Evolutionary conservation across 2,888 invertebrate species (phyloP).

Genomic region (Dryomyza anilis): DNA sequence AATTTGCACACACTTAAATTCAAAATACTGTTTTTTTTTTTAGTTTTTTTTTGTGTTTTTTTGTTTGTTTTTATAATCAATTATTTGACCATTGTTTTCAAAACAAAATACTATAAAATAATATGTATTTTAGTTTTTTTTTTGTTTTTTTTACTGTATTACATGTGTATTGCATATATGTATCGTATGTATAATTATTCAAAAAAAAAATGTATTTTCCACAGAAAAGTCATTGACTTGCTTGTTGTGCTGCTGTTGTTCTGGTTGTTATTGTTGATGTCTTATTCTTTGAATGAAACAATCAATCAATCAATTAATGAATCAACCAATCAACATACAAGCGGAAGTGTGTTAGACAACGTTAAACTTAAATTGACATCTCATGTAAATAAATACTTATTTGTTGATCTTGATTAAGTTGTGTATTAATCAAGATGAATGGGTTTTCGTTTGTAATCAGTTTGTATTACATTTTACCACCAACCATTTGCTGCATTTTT

Average conservation of each 20-base stretch:
- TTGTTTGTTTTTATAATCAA: no score
- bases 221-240: background rate
- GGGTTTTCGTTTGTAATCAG: no score
- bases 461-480: constrained; percentile 43
- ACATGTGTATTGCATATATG: constrained; percentile 12
- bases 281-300: constrained; percentile 31
- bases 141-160: background rate
- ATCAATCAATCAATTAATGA: no score
- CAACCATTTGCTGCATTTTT: constrained; percentile 38
- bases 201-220: background rate
- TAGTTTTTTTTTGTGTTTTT: no score
- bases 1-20: constrained; percentile 11
- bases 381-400: no score
- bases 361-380: constrained; percentile 32
- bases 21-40: constrained; percentile 25
- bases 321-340: background rate
- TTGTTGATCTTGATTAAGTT: no score
- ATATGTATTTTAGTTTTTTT: constrained; percentile 8
- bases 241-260: background rate
- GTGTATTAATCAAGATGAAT: no score
- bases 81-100: background rate
- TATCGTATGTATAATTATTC: background rate
- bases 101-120: constrained; percentile 16
- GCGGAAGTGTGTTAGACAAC: constrained; percentile 16
- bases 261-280: no score